Percentiles rank a stretch among this genome's conserved stretches.
Conservation (phyloP, 2,113 vertebrate genomes). For the Trichechus manatus region DNA sequence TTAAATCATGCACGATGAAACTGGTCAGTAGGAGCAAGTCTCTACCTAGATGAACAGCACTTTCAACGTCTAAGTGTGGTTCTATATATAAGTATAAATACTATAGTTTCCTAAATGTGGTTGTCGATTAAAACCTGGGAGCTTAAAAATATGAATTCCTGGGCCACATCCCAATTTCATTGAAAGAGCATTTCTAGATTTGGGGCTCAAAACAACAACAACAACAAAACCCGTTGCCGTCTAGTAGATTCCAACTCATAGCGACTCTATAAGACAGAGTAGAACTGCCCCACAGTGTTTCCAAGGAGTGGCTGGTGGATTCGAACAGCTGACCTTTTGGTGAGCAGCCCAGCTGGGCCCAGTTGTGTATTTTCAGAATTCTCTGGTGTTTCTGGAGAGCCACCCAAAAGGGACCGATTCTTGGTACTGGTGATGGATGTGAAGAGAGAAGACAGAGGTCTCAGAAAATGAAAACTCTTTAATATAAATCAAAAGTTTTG, state of each 20-base stretch:
- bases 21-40: neutral
- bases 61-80: neutral
- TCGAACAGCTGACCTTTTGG: no score
- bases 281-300: no score
- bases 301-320: no score
- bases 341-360: no score
- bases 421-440: neutral
- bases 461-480: neutral
- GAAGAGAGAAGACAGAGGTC: neutral
- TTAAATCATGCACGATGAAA: neutral
- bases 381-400: neutral
- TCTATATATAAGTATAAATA: neutral
- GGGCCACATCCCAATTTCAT: neutral
- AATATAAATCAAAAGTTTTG: neutral
- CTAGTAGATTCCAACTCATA: no score
- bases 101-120: neutral
- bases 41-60: no score
- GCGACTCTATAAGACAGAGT: no score
- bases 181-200: neutral
- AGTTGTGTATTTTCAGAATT: neutral
- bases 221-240: no score
- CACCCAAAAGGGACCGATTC: neutral
- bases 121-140: neutral
- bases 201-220: no score
- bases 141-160: neutral